A percentile compares a stretch with the other conserved stretches of the same genome.
These are phyloP conservation scores for Acleris sparsana DNA, from an alignment of 2,888 invertebrate species.

Conservation along the genomic window DNA sequence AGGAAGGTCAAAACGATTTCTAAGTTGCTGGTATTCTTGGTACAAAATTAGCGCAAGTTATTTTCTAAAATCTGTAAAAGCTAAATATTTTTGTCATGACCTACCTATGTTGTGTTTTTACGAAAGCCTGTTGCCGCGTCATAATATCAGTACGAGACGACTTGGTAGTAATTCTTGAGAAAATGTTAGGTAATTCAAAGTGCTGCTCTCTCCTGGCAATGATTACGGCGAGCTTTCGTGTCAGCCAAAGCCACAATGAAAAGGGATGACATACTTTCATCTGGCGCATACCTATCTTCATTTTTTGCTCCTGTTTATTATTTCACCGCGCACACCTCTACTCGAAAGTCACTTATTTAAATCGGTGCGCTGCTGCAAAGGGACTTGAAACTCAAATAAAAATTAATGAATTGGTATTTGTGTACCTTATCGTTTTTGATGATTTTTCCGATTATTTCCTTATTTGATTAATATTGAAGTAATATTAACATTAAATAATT, in stretches of 20 bases:
- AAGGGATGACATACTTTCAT: constrained; percentile 68
- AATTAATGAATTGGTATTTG: constrained; percentile 1
- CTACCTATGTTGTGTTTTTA: constrained; percentile 2
- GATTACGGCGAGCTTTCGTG: constrained; percentile 63
- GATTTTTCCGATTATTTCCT: constrained; percentile 9
- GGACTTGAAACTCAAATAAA: constrained; percentile 1
- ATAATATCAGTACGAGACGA: constrained; percentile 11
- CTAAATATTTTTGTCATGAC: neutral
- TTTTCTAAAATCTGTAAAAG: neutral
- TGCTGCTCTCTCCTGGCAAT: constrained; percentile 43
- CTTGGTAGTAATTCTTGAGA: constrained; percentile 26
- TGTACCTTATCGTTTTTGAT: constrained; percentile 5
- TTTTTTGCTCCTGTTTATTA: constrained; percentile 45
- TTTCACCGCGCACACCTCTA: constrained; percentile 11
- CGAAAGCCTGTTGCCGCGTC: constrained; percentile 18
- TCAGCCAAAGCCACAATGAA: constrained; percentile 47
- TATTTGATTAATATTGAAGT: neutral
- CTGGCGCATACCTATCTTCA: constrained; percentile 45
- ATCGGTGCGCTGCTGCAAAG: constrained; percentile 1
- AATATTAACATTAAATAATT: constrained; percentile 2
- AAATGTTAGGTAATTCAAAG: constrained; percentile 37
- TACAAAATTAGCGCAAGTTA: neutral
- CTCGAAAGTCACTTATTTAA: neutral
- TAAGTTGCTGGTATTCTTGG: too few relatives aligned
- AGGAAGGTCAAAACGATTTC: too few relatives aligned